Evolutionary conservation across 1,140 invertebrate species (phyloP).

Genomic region (Procambarus virginalis): DNA sequence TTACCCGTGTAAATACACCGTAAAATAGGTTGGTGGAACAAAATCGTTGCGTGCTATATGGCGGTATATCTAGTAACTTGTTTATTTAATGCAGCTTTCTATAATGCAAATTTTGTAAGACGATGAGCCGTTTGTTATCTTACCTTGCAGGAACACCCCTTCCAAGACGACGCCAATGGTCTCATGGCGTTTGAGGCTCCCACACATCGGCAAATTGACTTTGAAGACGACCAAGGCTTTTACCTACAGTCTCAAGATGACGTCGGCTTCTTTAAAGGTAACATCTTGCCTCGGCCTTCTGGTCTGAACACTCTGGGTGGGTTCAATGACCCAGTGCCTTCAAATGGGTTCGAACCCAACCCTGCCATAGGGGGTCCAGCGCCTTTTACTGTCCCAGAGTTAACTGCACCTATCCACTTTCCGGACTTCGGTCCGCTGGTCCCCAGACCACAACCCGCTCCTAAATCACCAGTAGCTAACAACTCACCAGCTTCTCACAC

Average conservation of each 20-base stretch:
- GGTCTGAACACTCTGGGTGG: constrained; percentile 9
- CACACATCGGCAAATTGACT: not conserved
- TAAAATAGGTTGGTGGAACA: no score
- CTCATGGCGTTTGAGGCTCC: not conserved
- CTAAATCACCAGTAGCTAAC: not conserved
- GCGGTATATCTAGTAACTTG: no score
- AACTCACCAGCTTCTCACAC: not conserved
- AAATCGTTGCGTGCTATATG: no score
- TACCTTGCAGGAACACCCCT: not conserved
- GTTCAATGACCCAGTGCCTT: constrained; percentile 11
- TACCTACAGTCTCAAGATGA: not conserved
- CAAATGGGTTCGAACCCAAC: constrained; percentile 24
- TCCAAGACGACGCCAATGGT: not conserved
- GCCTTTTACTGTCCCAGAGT: constrained; percentile 37
- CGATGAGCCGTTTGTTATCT: no score
- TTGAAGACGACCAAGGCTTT: not conserved
- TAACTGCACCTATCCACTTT: not conserved
- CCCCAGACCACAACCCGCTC: not conserved
- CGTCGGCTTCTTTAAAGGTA: constrained; percentile 20
- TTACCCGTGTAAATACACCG: no score
- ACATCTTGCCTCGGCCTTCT: constrained; percentile 26
- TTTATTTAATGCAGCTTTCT: no score
- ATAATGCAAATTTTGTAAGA: no score
- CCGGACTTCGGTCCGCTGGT: not conserved
- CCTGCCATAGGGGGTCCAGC: constrained; percentile 12